phyloP scores from a whole-genome alignment of 2,797 vertebrate genomes.

The Chelonia mydas region DNA sequence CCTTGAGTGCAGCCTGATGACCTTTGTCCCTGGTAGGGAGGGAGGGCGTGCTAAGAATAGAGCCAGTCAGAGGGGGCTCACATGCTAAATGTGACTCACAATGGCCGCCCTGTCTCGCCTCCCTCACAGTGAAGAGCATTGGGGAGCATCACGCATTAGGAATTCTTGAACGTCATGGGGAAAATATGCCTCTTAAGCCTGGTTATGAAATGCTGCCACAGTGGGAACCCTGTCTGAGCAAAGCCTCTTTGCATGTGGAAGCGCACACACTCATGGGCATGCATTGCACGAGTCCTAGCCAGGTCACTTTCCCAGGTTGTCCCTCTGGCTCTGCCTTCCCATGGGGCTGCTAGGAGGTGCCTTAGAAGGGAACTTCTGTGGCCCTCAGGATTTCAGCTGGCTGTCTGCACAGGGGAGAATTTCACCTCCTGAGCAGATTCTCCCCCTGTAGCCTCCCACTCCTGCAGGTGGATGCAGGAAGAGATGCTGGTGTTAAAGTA shows the following conservation, averaged over 20 bases:
- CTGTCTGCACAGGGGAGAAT: background rate
- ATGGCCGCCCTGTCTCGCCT: constrained; percentile 78
- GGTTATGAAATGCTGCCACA: constrained; percentile 42
- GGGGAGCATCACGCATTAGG: constrained; percentile 77
- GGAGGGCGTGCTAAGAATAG: constrained; percentile 79
- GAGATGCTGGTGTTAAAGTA: background rate
- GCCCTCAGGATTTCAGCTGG: background rate
- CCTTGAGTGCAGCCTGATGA: constrained; percentile 9
- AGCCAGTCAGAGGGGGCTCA: constrained; percentile 63
- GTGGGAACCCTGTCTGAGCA: constrained; percentile 48
- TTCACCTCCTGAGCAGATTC: background rate
- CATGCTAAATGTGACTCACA: constrained; percentile 72
- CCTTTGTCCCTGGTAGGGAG: constrained; percentile 49
- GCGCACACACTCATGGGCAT: background rate
- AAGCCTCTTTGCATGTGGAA: constrained; percentile 15
- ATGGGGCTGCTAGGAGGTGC: background rate
- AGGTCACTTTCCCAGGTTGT: background rate
- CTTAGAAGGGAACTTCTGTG: background rate
- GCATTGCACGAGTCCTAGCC: background rate
- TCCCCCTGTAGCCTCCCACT: background rate
- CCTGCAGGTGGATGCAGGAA: background rate
- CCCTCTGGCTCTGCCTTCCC: background rate
- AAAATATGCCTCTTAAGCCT: constrained; percentile 76
- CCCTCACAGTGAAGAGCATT: constrained; percentile 63
- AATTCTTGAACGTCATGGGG: constrained; percentile 80